Conservation (phyloP, 2,888 invertebrate genomes). For the Rhopalosiphum nymphaeae region DNA sequence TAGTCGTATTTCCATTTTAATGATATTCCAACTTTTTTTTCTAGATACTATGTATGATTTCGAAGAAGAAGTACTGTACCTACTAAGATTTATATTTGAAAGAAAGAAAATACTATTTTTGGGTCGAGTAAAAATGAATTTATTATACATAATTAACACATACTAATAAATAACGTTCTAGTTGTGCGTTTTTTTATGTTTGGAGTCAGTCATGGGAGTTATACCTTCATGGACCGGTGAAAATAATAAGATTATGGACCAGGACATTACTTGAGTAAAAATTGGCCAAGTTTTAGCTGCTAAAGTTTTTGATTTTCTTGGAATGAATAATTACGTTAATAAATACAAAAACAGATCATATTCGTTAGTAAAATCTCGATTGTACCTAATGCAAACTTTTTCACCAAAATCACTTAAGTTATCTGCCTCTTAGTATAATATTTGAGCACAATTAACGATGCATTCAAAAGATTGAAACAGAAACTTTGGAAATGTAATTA, state of each 20-base stretch:
- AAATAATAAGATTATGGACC: too few relatives aligned
- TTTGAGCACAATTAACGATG: not conserved
- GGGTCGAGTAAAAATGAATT: not conserved
- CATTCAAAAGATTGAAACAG: not conserved
- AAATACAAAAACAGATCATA: not conserved
- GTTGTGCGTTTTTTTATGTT: not conserved
- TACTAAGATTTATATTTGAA: not conserved
- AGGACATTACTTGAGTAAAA: not conserved
- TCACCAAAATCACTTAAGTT: not conserved
- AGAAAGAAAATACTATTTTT: not conserved
- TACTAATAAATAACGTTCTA: not conserved
- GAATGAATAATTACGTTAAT: not conserved
- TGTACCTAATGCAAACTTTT: not conserved
- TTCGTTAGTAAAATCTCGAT: not conserved
- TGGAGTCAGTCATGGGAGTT: not conserved
- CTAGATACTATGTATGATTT: conserved; percentile 7
- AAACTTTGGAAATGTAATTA: not conserved
- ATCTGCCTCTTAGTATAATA: not conserved
- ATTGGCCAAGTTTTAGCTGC: not conserved
- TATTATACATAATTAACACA: not conserved
- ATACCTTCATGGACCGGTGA: not conserved
- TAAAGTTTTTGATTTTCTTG: not conserved
- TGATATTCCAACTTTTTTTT: conserved; percentile 42
- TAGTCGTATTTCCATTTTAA: conserved; percentile 49
- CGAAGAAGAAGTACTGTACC: not conserved